A percentile compares a stretch with the other conserved stretches of the same genome.
Conservation (phyloP, 2,888 invertebrate genomes). For the Leucoma salicis region DNA sequence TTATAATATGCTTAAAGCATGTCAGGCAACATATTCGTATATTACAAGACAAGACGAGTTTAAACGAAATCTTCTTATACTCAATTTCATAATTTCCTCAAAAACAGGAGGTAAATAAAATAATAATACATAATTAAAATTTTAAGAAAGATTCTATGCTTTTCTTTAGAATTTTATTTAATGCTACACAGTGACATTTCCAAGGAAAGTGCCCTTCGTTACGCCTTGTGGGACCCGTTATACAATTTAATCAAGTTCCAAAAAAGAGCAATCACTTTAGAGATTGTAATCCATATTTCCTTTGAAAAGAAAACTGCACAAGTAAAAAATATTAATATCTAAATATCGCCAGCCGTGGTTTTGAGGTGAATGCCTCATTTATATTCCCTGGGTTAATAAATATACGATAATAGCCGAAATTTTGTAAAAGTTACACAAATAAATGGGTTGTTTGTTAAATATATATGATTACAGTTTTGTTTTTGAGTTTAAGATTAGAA, state of each 20-base stretch:
- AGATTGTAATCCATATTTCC: neutral
- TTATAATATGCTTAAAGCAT: no score
- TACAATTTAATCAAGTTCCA: neutral
- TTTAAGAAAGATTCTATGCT: no score
- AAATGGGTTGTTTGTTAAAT: neutral
- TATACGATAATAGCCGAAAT: constrained; percentile 19
- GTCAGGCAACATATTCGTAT: no score
- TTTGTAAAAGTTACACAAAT: constrained; percentile 12
- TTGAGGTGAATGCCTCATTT: constrained; percentile 7
- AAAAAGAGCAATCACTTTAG: neutral
- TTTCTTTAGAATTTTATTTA: no score
- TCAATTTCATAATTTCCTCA: no score
- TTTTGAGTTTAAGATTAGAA: neutral
- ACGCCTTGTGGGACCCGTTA: neutral
- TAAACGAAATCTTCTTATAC: no score
- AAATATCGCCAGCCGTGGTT: neutral
- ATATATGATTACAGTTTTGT: no score
- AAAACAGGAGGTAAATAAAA: no score
- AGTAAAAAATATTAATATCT: constrained; percentile 1
- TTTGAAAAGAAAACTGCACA: constrained; percentile 1
- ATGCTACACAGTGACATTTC: constrained; percentile 1
- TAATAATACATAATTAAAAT: no score
- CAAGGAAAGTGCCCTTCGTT: constrained; percentile 3
- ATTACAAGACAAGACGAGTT: no score
- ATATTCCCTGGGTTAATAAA: constrained; percentile 7